Base-by-base conservation (phyloP, 2,797 vertebrate species). In the Diglossa cyanea region DNA sequence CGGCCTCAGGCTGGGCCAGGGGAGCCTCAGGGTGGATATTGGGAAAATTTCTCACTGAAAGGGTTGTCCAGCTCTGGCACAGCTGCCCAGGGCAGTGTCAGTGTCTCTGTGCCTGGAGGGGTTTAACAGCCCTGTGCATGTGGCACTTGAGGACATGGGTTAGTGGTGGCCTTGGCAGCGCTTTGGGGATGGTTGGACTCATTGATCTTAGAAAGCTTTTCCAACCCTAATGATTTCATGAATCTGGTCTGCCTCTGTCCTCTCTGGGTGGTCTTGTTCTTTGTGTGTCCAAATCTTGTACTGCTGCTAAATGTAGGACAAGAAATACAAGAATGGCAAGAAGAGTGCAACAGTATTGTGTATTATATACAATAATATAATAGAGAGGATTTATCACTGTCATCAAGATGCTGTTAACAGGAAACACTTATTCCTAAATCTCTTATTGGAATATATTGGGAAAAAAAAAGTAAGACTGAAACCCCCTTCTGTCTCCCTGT, bases 11-110 rank as follows among this genome's bases (percentile, higher is more conserved):
- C 21, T 61, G 70, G 6, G 12, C 44, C 61, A 47, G 54, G 61
- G 39, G 0, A 61, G 61, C 13, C 0, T 5, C 16, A 24, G 40
- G 40, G 0, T 4, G 54, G 54, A 17, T 4, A 0, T 6, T 14
- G 11, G 14, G 26, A 1, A 7, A 28, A 42, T 61, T 54, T 7
- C 40, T 17, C 7, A 3, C 3, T 4, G 23, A n/a, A 50, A n/a
- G 5, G 13, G 5, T 4, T 9, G 7, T 7, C 6, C 4, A 6
- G 42, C 23, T 18, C 23, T 68, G 62, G 48, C 48, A 15, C 7
- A 30, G 42, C 54, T 68, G 54, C 7, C 30, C 47, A 42, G 39
- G 45, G 33, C 28, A 53, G 30, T 4, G n/a, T 6, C 8, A 5
- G 11, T 33, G 25, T 28, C 12, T 8, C 42, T 21, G 7, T 10